Evolutionary conservation across 2,888 invertebrate species (phyloP), one percentile per base, ranked within the genome.

Genomic region (Acleris literana): DNA sequence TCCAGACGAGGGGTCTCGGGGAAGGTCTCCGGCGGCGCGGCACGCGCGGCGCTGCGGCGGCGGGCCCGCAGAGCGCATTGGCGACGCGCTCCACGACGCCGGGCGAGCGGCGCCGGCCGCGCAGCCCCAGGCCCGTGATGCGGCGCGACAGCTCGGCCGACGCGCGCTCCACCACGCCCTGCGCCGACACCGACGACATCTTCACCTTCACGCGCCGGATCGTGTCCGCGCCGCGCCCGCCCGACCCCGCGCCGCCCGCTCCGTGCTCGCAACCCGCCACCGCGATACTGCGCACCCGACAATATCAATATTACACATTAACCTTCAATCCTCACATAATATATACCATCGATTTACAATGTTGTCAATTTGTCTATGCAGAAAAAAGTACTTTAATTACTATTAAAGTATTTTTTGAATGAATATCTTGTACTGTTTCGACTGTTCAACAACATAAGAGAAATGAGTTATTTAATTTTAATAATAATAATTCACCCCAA

Each of bases 141-240:
- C 97, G 95, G 83, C 97, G 97, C 76, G 97, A 96, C 73, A 97
- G 93, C 90, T 97, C 97, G 72, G 97, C 97, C 76, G 97, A 97
- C 79, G 97, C 97, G 81, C 97, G 95, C 93, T 97, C 97, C 88
- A 97, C 97, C 82, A 97, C 97, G 81, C 97, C 97, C 90, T 97
- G 97, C 78, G 97, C 96, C 77, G 96, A 96, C 92, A 97, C 96
- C 81, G 96, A 96, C 84, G 96, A 96, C 96, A 96, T 96, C 82
- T 90, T 92, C 82, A 91, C 90, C 80, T 92, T 91, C 65, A 93
- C 93, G 76, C 92, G 88, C 71, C 91, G 87, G 71, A 92, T 87
- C 71, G 92, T 89, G 83, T 92, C 91, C 72, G 84, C 87, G 69
- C 85, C 81, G 71, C 90, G 87, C 70, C 84, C 84, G 68, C 82